These are phyloP conservation scores for Rosalia funebris DNA, from an alignment of 2,888 invertebrate genomes.

Conservation along the genomic window DNA sequence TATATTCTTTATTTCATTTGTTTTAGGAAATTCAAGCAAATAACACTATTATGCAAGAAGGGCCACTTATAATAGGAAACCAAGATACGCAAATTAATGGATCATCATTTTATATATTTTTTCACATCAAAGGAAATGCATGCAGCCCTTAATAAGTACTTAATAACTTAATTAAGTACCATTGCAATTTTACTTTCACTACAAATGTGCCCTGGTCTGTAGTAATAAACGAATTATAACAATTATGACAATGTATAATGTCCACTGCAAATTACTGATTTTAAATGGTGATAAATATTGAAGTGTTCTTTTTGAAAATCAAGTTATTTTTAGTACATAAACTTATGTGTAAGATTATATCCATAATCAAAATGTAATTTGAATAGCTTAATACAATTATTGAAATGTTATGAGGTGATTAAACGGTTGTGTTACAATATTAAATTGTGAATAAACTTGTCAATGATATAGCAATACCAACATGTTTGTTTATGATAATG, in stretches of 20 bases:
- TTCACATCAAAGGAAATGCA: background rate
- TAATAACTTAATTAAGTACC: background rate
- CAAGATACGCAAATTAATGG: background rate
- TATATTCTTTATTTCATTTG: too few relatives aligned
- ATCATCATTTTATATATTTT: background rate
- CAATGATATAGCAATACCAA: conserved; percentile 42
- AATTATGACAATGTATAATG: background rate
- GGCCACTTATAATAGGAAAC: background rate
- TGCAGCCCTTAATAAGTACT: background rate
- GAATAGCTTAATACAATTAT: conserved; percentile 4
- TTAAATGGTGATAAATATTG: background rate
- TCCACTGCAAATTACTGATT: background rate
- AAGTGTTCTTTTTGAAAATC: background rate
- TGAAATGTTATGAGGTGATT: conserved; percentile 30
- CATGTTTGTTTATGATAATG: background rate
- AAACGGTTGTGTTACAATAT: conserved; percentile 35
- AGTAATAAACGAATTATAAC: background rate
- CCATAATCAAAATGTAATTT: conserved; percentile 12
- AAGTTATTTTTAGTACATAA: background rate
- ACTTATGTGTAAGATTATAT: conserved; percentile 8
- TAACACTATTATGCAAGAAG: background rate
- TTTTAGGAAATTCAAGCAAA: background rate
- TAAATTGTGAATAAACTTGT: conserved; percentile 28
- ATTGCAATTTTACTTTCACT: background rate
- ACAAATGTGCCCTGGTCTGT: background rate